phyloP scores from a whole-genome alignment of 2,797 vertebrate species.

The Trachurus trachurus region DNA sequence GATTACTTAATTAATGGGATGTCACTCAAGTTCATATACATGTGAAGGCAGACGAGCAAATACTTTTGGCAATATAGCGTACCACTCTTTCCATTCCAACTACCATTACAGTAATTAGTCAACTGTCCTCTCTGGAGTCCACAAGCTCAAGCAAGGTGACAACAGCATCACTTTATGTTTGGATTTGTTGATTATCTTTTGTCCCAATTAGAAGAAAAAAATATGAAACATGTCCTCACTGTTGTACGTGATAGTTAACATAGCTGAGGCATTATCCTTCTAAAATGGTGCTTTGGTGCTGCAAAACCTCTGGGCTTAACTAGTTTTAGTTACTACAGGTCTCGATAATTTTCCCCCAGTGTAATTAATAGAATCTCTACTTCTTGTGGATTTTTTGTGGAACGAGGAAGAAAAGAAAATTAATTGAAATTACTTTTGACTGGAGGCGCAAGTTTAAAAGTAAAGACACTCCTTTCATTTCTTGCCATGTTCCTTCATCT shows the following conservation, averaged over 20 bases:
- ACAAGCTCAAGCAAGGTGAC: too few species aligned
- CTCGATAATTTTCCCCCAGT: background rate
- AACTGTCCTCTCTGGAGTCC: too few species aligned
- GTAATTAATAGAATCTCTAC: background rate
- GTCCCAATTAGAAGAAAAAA: too few species aligned
- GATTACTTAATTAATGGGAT: too few species aligned
- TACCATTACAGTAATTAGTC: too few species aligned
- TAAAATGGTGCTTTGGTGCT: background rate
- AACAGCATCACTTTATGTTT: too few species aligned
- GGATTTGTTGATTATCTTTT: too few species aligned
- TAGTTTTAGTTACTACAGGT: constrained; percentile 4
- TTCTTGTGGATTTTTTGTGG: background rate
- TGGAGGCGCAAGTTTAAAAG: background rate
- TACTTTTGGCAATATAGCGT: too few species aligned
- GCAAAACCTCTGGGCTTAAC: background rate
- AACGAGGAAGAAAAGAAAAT: background rate
- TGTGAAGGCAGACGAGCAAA: too few species aligned
- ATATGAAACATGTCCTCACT: too few species aligned
- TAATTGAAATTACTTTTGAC: background rate
- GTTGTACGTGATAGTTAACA: background rate
- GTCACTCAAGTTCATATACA: too few species aligned
- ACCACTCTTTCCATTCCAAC: too few species aligned
- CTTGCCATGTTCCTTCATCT: background rate
- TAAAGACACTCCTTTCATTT: background rate
- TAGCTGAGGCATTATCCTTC: background rate